Percentiles rank a stretch among this genome's conserved stretches.
Conservation (phyloP, 2,888 invertebrate species). For the Spodoptera exigua region DNA sequence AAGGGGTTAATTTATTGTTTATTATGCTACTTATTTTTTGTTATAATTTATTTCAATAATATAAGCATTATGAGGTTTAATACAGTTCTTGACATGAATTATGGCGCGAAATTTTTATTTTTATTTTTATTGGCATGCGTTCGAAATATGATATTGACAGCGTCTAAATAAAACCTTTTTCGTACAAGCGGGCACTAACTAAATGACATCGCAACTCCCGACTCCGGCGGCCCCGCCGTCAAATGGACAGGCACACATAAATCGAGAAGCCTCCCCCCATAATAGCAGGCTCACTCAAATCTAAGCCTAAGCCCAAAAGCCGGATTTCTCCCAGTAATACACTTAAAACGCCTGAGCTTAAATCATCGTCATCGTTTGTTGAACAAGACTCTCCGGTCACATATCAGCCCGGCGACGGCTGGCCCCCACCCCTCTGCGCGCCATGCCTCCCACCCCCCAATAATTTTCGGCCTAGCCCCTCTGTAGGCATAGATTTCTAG, state of each 20-base stretch:
- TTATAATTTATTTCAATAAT: background rate
- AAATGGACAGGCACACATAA: conserved; percentile 79
- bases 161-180: conserved; percentile 31
- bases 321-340: conserved; percentile 88
- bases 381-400: conserved; percentile 89
- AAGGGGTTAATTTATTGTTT: conserved; percentile 1
- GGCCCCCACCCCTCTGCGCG: conserved; percentile 55
- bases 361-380: conserved; percentile 90
- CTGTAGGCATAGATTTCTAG: conserved; percentile 85
- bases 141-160: background rate
- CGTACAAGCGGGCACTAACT: conserved; percentile 46
- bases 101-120: no score
- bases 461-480: conserved; percentile 83
- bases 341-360: conserved; percentile 89
- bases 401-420: conserved; percentile 84
- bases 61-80: conserved; percentile 23
- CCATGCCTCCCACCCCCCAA: conserved; percentile 67
- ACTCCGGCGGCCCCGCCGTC: conserved; percentile 56
- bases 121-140: background rate
- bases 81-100: conserved; percentile 1
- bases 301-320: conserved; percentile 85
- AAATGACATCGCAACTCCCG: conserved; percentile 60
- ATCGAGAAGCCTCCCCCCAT: conserved; percentile 79
- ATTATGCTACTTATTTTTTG: background rate
- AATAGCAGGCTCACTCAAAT: conserved; percentile 86